Base-by-base conservation (phyloP, 2,888 invertebrate species). In the Corythucha ciliata region DNA sequence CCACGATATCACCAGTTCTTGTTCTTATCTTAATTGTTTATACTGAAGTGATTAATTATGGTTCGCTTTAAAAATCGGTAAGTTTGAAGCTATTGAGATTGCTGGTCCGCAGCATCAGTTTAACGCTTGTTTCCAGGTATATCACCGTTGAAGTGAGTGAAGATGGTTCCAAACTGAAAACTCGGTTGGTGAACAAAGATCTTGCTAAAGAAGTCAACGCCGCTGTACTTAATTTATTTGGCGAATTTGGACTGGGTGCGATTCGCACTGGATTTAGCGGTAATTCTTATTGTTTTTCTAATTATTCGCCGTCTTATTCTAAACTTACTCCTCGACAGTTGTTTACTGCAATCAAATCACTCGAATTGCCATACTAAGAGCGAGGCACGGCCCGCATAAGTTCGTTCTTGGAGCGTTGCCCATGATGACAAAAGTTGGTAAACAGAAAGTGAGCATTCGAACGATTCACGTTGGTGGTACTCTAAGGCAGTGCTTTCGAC, bases 331-430 rank as follows among this genome's bases (percentile, higher is more conserved):
- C n/a, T n/a, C n/a, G n/a, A n/a, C 75, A 64, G 80, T 81, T 21
- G 86, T 84, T 71, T 87, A 88, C 69, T 83, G 83, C 63, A 87
- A 87, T 68, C 75, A 78, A 58, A 74, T 76, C 53, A 87, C 87
- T 0, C 76, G 77, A 69, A 79, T 86, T 60, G 83, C 82, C 1
- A 73, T 88, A 26, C 72, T 88, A 44, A 74, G 83, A 62, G 73
- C 75, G 16, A 71, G 85, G 45, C 86, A 85, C 65, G 83, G 83
- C 0, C 83, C 86, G 3, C 84, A 88, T 63, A 75, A 72, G 62
- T 77, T 82, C 66, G 72, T 87, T 1, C 71, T 80, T 0, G 81
- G 80, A 63, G 70, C 75, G 54, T 62, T 88, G 57, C 84, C 87
- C 12, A 73, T 79, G 59, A 73, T 87, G 45, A 80, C 74, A n/a